Percentiles rank a stretch among this genome's conserved stretches.
Conservation (phyloP, 2,113 vertebrate species). For the Helogale parvula region DNA sequence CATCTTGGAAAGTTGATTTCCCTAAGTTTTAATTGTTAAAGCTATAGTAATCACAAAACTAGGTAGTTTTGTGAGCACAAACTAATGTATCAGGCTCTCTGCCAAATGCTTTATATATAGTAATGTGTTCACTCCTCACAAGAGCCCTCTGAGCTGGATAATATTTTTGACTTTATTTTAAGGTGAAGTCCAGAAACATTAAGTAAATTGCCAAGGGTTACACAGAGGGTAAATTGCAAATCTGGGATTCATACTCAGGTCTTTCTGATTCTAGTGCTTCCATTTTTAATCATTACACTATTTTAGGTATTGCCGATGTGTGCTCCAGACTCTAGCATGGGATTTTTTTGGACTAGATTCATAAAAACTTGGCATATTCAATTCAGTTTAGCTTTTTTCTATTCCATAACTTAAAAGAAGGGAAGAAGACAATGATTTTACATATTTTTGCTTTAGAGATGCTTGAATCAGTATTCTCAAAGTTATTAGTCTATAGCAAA, state of each 20-base stretch:
- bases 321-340: background rate
- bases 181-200: background rate
- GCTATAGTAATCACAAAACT: background rate
- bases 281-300: background rate
- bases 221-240: background rate
- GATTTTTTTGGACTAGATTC: background rate
- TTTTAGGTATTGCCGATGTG: background rate
- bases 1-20: background rate
- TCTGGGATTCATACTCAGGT: background rate
- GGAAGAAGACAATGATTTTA: background rate
- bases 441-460: background rate
- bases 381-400: background rate
- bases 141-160: background rate
- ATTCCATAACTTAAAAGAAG: background rate
- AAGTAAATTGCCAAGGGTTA: background rate
- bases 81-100: background rate
- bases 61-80: background rate
- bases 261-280: background rate
- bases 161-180: slow-evolving; percentile 16
- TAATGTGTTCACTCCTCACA: background rate
- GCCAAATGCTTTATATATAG: background rate
- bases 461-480: background rate
- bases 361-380: background rate
- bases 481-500: background rate
- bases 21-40: background rate